Base-by-base conservation (phyloP, 2,797 vertebrate genomes). In the Pseudopleuronectes americanus region DNA sequence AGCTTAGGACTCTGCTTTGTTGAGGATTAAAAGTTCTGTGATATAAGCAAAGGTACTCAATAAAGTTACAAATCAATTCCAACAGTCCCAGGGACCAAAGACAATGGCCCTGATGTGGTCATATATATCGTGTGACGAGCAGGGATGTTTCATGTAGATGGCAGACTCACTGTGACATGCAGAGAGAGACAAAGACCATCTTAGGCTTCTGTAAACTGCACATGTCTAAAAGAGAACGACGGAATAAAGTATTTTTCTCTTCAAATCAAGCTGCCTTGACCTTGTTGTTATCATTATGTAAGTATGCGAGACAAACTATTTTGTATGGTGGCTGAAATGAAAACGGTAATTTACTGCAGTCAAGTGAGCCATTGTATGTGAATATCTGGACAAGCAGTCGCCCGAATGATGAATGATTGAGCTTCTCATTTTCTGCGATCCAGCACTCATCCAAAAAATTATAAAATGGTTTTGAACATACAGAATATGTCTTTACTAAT, bases 1-100 rank as follows among this genome's bases (percentile, higher is more conserved):
- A 64, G 72, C 33, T 70, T 26, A 56, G 45, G 16, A 45, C 28
- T 60, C 16, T 64, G 55, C 63, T 73, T 81, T 68, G 54, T 48
- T 0, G 4, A 56, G 61, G 49, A 78, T 82, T 85, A 51, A 76
- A 85, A 57, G 65, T 74, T 73, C 33, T 51, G 63, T 64, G 55
- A 61, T 70, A 38, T 14, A 60, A 51, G 38, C 36, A 17, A n/a
- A 16, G 38, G 36, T 26, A 54, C 38, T 71, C 31, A 43, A 51
- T 71, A 1, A 17, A 66, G 71, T 9, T 55, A 52, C 26, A 67
- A 76, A 79, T 77, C 43, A 68, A 49, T 72, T 57, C 23, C 3
- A 17, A 53, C 23, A 38, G 56, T 6, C 56, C 14, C 58, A 43
- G 66, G 41, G 64, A 68, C 2, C 12, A 8, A 36, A 28, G 8